phyloP scores from a whole-genome alignment of 1,140 invertebrate genomes.

The Drosophila yakuba region DNA sequence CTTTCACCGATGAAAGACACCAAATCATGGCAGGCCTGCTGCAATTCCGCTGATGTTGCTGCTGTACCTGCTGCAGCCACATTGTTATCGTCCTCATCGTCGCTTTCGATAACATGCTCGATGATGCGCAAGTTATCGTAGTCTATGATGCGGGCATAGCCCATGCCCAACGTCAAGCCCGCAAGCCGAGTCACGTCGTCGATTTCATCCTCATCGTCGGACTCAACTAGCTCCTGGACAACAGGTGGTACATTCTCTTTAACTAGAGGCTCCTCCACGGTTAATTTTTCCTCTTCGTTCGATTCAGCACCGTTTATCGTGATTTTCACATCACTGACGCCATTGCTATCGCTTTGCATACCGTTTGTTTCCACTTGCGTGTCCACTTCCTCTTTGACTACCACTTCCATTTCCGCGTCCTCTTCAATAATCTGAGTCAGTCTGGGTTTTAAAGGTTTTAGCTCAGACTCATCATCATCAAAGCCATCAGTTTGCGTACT shows the following conservation, averaged over 20 bases:
- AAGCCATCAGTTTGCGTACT: conserved; percentile 66
- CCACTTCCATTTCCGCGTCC: conserved; percentile 35
- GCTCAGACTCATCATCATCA: conserved; percentile 32
- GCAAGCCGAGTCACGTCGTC: conserved; percentile 56
- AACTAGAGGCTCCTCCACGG: background rate
- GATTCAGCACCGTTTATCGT: conserved; percentile 2
- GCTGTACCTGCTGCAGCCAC: conserved; percentile 1
- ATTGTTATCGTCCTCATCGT: conserved; percentile 45
- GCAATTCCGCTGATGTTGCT: conserved; percentile 11
- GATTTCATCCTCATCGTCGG: conserved; percentile 20
- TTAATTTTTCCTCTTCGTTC: conserved; percentile 1
- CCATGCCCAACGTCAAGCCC: conserved; percentile 51
- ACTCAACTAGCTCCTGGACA: conserved; percentile 1
- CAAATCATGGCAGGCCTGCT: conserved; percentile 65
- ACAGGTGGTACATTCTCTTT: background rate
- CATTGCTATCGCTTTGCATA: conserved; percentile 45
- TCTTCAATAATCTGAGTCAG: conserved; percentile 55
- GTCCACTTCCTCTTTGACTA: conserved; percentile 10
- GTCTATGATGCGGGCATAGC: conserved; percentile 76
- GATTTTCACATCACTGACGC: conserved; percentile 11
- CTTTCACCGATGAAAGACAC: conserved; percentile 77
- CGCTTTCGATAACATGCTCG: conserved; percentile 80
- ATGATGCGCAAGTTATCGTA: conserved; percentile 80
- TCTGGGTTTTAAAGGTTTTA: conserved; percentile 35
- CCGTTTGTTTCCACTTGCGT: conserved; percentile 26